Evolutionary conservation across 2,888 invertebrate species (phyloP), one percentile per base, ranked within the genome.

Genomic region (Tetranychus truncatus): DNA sequence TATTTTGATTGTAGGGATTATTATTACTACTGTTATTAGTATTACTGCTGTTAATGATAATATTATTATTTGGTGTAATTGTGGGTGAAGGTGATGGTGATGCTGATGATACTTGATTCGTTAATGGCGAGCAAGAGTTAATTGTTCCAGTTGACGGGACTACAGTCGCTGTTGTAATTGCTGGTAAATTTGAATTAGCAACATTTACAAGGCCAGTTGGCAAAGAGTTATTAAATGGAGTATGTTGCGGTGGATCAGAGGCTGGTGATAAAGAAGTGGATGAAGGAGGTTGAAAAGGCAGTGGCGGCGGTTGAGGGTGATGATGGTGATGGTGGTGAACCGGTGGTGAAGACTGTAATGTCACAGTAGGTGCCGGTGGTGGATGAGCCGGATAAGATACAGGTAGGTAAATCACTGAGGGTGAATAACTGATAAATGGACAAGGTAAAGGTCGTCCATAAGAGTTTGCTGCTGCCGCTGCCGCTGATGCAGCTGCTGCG

Each of bases 31-130:
- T 15, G 15, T 7, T 55, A 55, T 55, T 55, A 55, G 34, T 34
- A 34, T 34, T 34, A 34, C 34, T 34, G 34, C 0, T 34, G 34
- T 55, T 55, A 55, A 55, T 55, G 5, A 3, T 72, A 72, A 45
- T 44, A 72, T 72, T 44, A n/a, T 72, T 72, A 21, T 72, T 72
- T 9, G 34, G 21, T 72, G 45, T 44, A n/a, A 45, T 72, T 72
- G 45, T 44, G 5, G 45, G 55, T 15, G 55, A 15, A 15, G 24
- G 69, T 69, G 21, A 69, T 20, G 24, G 21, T 20, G 21, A 15
- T 18, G 69, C n/a, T 69, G 15, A 55, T 55, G 55, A 15, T 55
- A 55, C 55, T 55, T 55, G 55, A 34, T 55, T 55, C 11, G 15
- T 55, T 55, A 15, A 15, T 55, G 55, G 55, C 15, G 55, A 15